These are phyloP conservation scores for Drosophila borealis DNA, from an alignment of 2,888 invertebrate species.

Conservation along the genomic window DNA sequence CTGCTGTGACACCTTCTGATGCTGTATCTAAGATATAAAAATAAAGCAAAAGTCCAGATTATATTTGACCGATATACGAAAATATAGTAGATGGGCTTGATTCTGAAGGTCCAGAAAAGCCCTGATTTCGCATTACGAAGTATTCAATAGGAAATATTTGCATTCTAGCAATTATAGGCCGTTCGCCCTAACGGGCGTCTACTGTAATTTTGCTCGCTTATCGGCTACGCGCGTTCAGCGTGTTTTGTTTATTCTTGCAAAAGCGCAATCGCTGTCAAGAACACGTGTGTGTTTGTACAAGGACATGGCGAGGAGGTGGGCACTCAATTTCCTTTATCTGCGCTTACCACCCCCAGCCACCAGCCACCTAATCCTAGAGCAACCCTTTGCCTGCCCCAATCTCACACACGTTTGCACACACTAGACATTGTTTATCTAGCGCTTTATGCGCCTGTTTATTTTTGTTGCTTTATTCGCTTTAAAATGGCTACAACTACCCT, in stretches of 20 bases:
- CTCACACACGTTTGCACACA: conserved; percentile 21
- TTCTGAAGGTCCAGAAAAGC: no score
- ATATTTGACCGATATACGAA: no score
- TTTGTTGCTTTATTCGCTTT: conserved; percentile 56
- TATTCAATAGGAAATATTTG: background rate
- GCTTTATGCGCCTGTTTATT: conserved; percentile 66
- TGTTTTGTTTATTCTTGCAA: conserved; percentile 56
- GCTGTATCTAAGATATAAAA: no score
- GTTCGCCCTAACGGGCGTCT: background rate
- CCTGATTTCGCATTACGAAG: no score
- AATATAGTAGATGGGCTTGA: no score
- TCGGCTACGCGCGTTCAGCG: conserved; percentile 33
- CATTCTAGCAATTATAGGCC: conserved; percentile 27
- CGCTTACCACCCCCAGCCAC: background rate
- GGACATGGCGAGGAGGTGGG: conserved; percentile 58
- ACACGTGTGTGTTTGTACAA: conserved; percentile 80
- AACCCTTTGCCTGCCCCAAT: background rate
- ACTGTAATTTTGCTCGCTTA: conserved; percentile 18
- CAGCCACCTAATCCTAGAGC: background rate
- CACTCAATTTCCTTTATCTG: conserved; percentile 65
- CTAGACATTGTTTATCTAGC: conserved; percentile 69
- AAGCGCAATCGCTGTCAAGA: conserved; percentile 78
- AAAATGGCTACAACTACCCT: conserved; percentile 20
- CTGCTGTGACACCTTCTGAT: no score
- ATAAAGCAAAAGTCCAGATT: no score